Conservation (phyloP, 1,140 invertebrate genomes). For the Sycophaga agraensis region DNA sequence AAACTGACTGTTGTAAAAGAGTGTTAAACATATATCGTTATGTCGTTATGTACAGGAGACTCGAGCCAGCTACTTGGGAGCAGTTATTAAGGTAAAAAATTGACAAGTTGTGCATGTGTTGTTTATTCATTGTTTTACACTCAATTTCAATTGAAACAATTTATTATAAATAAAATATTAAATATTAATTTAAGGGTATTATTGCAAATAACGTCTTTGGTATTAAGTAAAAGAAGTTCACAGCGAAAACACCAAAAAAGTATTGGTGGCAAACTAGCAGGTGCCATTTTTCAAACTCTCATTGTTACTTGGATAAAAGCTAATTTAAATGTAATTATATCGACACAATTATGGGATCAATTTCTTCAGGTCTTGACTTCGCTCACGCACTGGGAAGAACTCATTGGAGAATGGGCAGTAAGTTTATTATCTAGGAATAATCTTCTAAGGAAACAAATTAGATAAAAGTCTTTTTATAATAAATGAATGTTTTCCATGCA, state of each 20-base stretch:
- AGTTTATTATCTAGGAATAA: too few species aligned
- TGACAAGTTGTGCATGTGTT: too few species aligned
- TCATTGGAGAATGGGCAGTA: slow-evolving; percentile 95
- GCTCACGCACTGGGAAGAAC: slow-evolving; percentile 91
- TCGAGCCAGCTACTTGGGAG: slow-evolving; percentile 91
- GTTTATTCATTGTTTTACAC: slow-evolving; percentile 9
- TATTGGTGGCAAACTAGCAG: slow-evolving; percentile 81
- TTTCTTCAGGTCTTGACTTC: slow-evolving; percentile 86
- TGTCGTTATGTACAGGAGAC: slow-evolving; percentile 94
- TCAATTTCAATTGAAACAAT: slow-evolving; percentile 65
- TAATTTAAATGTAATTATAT: slow-evolving; percentile 90
- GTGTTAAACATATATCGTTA: slow-evolving; percentile 96
- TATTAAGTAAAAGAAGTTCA: slow-evolving; percentile 76
- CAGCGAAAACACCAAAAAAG: slow-evolving; percentile 75
- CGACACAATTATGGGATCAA: slow-evolving; percentile 89
- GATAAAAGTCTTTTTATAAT: too few species aligned
- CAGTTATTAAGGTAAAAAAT: slow-evolving; percentile 51
- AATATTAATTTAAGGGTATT: slow-evolving; percentile 66
- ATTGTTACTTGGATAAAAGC: slow-evolving; percentile 99
- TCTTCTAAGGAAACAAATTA: too few species aligned
- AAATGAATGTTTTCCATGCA: too few species aligned
- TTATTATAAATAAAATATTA: not conserved
- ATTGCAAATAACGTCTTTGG: slow-evolving; percentile 88
- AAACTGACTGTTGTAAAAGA: slow-evolving; percentile 94
- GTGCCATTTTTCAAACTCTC: slow-evolving; percentile 91